Evolutionary conservation across 2,113 vertebrate genomes (phyloP), one percentile per base, ranked within the genome.

Genomic region (Lagopus muta): DNA sequence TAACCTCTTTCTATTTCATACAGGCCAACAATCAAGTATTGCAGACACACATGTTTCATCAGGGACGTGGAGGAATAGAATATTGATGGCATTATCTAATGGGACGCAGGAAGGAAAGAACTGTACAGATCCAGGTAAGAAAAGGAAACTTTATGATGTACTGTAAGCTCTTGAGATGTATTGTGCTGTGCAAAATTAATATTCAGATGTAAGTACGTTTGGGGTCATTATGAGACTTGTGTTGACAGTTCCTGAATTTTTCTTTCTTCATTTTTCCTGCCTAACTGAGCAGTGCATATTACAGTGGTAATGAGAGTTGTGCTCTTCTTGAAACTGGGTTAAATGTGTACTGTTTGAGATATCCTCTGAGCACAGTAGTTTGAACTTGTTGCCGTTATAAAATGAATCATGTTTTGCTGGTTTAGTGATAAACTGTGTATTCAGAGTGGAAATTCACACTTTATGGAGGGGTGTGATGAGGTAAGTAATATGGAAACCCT

Each of bases 41-140:
- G 94, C 97, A 55, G 97, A 97, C 76, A 97, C 69, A 57, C 95
- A n/a, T 2, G 24, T 92, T 20, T 43, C 94, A 14, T 91, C 96
- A 48, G 98, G 98, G 47, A 90, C 92, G n/a, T 99, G 99, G 99
- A 98, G 98, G 50, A 98, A 97, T 79, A 97, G 99, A 88, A 98
- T 95, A 93, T 95, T 99, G 85, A 99, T 99, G 99, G 98, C 98
- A 13, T 86, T 74, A 3, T 90, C 97, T 89, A 99, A 99, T 13
- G 96, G 90, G 52, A 98, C 98, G 2, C 96, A 96, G 8, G 54
- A 92, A 82, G 74, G 92, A n/a, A 98, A 98, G 97, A 99, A 99
- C 96, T 99, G 99, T 96, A 99, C 99, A 22, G 98, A 97, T 10
- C 99, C 99, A 90, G 99, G 99, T 99, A 97, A 96, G 97, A 66